Evolutionary conservation across 2,888 invertebrate genomes (phyloP), one percentile per base, ranked within the genome.

Genomic region (Pristionchus fissidentatus): DNA sequence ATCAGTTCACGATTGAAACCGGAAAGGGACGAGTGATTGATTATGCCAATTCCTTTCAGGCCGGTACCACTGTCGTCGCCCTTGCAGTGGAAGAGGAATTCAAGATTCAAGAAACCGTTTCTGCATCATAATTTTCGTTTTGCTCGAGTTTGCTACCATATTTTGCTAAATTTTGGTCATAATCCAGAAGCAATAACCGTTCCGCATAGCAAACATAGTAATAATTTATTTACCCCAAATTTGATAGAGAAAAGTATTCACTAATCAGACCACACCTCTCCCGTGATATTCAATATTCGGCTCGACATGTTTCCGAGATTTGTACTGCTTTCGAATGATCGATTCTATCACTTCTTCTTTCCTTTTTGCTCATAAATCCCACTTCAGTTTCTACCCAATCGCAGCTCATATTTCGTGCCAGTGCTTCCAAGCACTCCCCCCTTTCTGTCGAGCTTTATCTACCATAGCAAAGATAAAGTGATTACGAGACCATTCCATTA

Each of bases 221-320:
- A 66, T 66, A 66, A 66, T 66, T 66, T 66, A 66, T 66, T 66
- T 19, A 13, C 32, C 32, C 62, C 62, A 32, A 32, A 26, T 3
- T 62, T 62, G 32, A 66, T 66, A 66, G 35, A 38, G 15, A 35
- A 66, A 66, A 66, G 66, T 66, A 66, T 66, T 66, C 38, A 29
- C 66, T 66, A 66, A 66, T 66, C 66, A 66, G 66, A 66, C 35
- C 38, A 66, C 38, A 66, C 32, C 35, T 38, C 66, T 66, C 66
- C 22, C 66, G 66, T 66, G 66, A 66, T 38, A 38, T 38, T 66
- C 22, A 66, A 4, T 66, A 35, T 22, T 57, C 57, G n/a, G 66
- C 66, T 66, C 66, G n/a, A n/a, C n/a, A 66, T 15, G 22, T 38
- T 66, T 66, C 66, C 66, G 38, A 66, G 35, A 66, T 66, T 66